Evolutionary conservation across 2,888 invertebrate genomes (phyloP), one percentile per base, ranked within the genome.

Genomic region (Chydorus sphaericus): DNA sequence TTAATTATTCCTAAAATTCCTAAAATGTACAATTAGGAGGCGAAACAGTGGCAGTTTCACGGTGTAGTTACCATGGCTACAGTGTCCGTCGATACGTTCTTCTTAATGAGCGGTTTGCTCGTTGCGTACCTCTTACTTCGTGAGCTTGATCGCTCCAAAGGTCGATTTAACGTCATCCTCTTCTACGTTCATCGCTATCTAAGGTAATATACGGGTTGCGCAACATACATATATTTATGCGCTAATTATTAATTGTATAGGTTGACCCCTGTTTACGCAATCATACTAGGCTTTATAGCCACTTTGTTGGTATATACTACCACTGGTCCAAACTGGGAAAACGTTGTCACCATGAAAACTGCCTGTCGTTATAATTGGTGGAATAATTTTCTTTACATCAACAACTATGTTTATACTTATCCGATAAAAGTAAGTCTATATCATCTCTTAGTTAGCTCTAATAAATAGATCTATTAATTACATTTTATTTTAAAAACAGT

Each of bases 21-120:
- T n/a, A n/a, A n/a, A n/a, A n/a, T n/a, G n/a, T n/a, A n/a, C n/a
- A n/a, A n/a, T 2, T 26, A 44, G 44, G 18, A 44, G 11, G 44
- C 44, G 2, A 44, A 23, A 26, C 14, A 30, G 2, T 55, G 55
- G 55, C 11, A 31, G 8, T 87, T 85, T 70, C 87, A 88, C 68
- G 81, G 85, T 1, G 81, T 88, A 57, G 83, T 85, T 57, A 88
- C 88, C 68, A 88, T 88, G 68, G 88, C 86, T 1, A 85, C 85
- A 5, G 86, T 84, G 67, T 85, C 87, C 50, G 88, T 88, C 48
- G 88, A 88, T 65, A 85, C 85, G 4, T 88, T 88, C 71, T 88
- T 87, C 73, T 85, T 85, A 64, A 85, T 88, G 62, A 79, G 80
- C 16, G 55, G 55, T 20, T n/a, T 55, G 7, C 48, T 55, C 4